A percentile compares a stretch with the other conserved stretches of the same genome.
Conservation (phyloP, 2,797 vertebrate genomes). For the Valencia hispanica region DNA sequence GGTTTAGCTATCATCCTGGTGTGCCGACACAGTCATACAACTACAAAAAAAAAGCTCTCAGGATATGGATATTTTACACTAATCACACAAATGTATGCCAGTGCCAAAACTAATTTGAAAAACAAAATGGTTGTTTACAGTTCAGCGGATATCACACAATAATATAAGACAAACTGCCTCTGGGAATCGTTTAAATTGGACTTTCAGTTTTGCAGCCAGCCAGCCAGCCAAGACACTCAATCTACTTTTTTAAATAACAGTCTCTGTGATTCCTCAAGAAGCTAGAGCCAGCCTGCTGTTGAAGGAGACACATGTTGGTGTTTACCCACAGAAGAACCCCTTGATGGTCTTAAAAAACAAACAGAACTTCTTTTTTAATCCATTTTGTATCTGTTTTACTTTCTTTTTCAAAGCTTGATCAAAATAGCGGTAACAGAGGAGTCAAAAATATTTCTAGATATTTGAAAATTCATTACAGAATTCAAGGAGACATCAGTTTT, state of each 20-base stretch:
- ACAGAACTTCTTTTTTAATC: conserved; percentile 23
- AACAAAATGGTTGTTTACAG: conserved; percentile 47
- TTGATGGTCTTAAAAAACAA: conserved; percentile 9
- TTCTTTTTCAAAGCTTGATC: conserved; percentile 11
- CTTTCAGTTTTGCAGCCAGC: conserved; percentile 40
- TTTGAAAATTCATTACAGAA: too few species aligned
- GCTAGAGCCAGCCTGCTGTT: conserved; percentile 23
- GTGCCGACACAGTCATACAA: conserved; percentile 6
- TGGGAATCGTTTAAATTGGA: conserved; percentile 53
- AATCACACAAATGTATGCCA: conserved; percentile 28
- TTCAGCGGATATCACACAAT: conserved; percentile 31
- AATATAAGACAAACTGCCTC: conserved; percentile 38
- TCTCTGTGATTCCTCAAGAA: conserved; percentile 45
- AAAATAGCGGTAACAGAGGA: conserved; percentile 13
- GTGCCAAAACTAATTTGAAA: conserved; percentile 38
- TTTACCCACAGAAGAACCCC: conserved; percentile 30
- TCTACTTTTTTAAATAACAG: conserved; percentile 31
- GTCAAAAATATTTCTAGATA: not conserved
- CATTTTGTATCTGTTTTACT: conserved; percentile 1
- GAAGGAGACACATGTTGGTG: conserved; percentile 36
- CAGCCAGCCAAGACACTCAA: conserved; percentile 28
- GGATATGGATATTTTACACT: conserved; percentile 24
- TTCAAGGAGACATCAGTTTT: too few species aligned
- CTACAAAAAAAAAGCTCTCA: conserved; percentile 19
- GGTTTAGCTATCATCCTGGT: conserved; percentile 30